phyloP scores from a whole-genome alignment of 2,888 invertebrate species.

The Bimastos eiseni region DNA sequence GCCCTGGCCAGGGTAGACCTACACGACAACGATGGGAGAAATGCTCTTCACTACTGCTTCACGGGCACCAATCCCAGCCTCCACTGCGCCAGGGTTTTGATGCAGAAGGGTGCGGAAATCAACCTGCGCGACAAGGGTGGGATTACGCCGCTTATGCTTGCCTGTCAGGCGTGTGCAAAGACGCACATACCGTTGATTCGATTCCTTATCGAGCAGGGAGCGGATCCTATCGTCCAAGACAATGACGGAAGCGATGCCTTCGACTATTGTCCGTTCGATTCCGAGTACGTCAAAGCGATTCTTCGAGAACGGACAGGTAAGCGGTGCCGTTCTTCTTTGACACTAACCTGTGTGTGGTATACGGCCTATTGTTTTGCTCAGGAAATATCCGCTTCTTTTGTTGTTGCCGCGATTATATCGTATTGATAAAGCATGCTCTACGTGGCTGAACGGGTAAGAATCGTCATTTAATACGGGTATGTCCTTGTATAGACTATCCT shows the following conservation, averaged over 20 bases:
- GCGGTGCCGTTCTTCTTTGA: constrained; percentile 2
- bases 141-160: constrained; percentile 45
- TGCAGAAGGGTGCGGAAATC: constrained; percentile 42
- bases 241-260: constrained; percentile 46
- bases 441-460: neutral
- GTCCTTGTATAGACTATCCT: neutral
- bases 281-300: constrained; percentile 45
- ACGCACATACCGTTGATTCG: constrained; percentile 43
- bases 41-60: constrained; percentile 46
- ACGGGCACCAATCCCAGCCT: constrained; percentile 42
- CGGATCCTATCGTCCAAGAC: constrained; percentile 46
- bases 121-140: constrained; percentile 40
- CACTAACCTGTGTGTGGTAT: neutral
- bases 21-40: constrained; percentile 38
- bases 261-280: constrained; percentile 44
- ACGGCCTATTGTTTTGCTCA: neutral
- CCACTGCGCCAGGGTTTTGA: constrained; percentile 42
- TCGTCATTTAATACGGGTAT: neutral
- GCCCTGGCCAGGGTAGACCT: constrained; percentile 36
- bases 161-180: constrained; percentile 42
- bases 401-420: neutral
- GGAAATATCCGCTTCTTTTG: neutral
- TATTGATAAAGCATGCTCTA: neutral
- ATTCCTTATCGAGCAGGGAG: constrained; percentile 45
- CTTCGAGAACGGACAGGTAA: constrained; percentile 43